phyloP scores from a whole-genome alignment of 2,113 vertebrate species.

The Conger conger region DNA sequence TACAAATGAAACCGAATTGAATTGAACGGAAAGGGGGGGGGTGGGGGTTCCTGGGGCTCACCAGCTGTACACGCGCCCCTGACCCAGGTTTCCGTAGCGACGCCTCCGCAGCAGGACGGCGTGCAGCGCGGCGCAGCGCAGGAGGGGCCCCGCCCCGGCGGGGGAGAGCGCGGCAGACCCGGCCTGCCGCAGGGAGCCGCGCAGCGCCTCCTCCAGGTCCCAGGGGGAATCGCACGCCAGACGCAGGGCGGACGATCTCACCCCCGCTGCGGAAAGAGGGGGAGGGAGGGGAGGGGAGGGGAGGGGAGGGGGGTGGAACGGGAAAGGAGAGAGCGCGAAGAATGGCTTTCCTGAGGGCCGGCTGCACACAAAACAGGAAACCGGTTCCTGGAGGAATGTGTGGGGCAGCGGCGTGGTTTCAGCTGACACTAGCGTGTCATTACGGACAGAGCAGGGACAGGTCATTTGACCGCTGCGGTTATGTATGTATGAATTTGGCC shows the following conservation, averaged over 20 bases:
- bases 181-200: constrained; percentile 43
- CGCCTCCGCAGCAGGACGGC: constrained; percentile 73
- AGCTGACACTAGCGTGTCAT: not conserved
- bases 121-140: constrained; percentile 65
- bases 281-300: not conserved
- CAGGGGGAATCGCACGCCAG: constrained; percentile 67
- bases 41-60: constrained; percentile 43
- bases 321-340: not conserved
- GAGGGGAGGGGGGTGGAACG: not conserved
- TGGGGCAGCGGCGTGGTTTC: not conserved
- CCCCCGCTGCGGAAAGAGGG: constrained; percentile 46
- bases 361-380: not conserved
- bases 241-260: constrained; percentile 51
- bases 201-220: constrained; percentile 63
- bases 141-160: constrained; percentile 18
- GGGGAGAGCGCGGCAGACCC: not conserved
- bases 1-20: no score
- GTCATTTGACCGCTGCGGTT: not conserved
- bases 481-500: not conserved
- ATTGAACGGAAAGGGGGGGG: no score
- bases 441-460: not conserved
- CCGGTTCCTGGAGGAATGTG: not conserved
- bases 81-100: constrained; percentile 55
- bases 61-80: constrained; percentile 60
- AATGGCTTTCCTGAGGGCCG: not conserved